Evolutionary conservation across 2,888 invertebrate species (phyloP).

Genomic region (Oscheius sp.): DNA sequence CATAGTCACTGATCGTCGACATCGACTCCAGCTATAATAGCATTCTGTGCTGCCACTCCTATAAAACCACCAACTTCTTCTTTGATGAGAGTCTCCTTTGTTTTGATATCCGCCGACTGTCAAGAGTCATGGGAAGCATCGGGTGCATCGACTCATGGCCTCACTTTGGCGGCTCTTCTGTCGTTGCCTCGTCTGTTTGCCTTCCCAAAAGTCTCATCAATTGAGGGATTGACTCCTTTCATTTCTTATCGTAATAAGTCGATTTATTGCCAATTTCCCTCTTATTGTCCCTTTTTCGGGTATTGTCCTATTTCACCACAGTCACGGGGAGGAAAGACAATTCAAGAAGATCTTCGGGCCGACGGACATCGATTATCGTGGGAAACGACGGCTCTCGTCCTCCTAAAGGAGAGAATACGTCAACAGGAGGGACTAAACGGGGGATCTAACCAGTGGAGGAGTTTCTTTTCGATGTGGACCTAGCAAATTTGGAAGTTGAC

Average conservation of each 20-base stretch:
- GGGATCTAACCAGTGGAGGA: not conserved
- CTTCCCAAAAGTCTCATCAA: not conserved
- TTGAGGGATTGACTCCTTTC: too few species aligned
- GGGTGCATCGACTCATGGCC: not conserved
- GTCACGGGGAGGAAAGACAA: not conserved
- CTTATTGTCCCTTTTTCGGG: not conserved
- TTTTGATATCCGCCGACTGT: not conserved
- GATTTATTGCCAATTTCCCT: not conserved
- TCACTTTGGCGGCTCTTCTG: slow-evolving; percentile 7
- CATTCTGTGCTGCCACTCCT: not conserved
- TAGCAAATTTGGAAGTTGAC: too few species aligned
- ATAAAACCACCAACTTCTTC: not conserved
- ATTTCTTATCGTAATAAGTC: too few species aligned
- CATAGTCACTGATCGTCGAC: too few species aligned
- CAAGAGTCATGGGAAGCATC: slow-evolving; percentile 28
- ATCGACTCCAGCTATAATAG: too few species aligned
- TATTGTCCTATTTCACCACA: too few species aligned
- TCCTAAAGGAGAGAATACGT: not conserved
- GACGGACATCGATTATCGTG: slow-evolving; percentile 29
- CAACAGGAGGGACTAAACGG: slow-evolving; percentile 9
- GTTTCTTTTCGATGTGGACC: too few species aligned
- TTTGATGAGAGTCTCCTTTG: not conserved
- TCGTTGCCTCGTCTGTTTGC: not conserved
- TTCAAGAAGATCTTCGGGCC: not conserved
- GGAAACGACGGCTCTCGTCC: slow-evolving; percentile 7